Base-by-base conservation (phyloP, 2,797 vertebrate genomes). In the Premnoplex brunnescens region DNA sequence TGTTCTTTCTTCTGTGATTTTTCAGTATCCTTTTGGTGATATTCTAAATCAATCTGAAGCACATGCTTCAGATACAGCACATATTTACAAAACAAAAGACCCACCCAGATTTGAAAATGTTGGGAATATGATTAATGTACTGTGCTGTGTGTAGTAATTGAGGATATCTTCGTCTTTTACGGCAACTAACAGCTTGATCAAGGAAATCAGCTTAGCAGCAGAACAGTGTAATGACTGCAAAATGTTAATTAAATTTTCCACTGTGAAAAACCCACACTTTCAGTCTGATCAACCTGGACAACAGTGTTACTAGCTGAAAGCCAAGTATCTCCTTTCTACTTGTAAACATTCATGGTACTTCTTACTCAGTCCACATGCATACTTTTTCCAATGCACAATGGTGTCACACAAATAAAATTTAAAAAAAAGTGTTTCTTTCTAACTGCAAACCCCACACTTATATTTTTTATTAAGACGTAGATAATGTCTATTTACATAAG, bases 231-330 rank as follows among this genome's bases (percentile, higher is more conserved):
- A 92, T 94, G 74, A 84, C 9, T 79, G 66, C 48, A 95, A 93
- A 97, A 96, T 73, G 66, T 81, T 95, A 93, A 97, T 96, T 97
- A 85, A 58, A 87, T 92, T 92, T 95, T 94, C 72, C 26, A 73
- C 54, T 93, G 41, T 89, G 73, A 93, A 95, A 54, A 32, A 54
- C 32, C 8, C 6, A 7, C 13, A 43, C 93, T 91, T 96, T 89
- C 44, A 66, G 37, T 88, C 86, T 90, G 46, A 92, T 95, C 64
- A 94, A 77, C 54, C 58, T 89, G n/a, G 54, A 69, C 32, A 88
- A 55, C 44, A 68, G 24, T 51, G 27, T 85, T 93, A 48, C 73
- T 88, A 66, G 52, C 76, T 91, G 37, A 73, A 90, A 94, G 56
- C 30, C 58, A 88, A 89, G 58, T 88, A 92, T 49, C 32, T 84